Evolutionary conservation across 2,888 invertebrate species (phyloP).

Genomic region (Eucriotettix oculatus): DNA sequence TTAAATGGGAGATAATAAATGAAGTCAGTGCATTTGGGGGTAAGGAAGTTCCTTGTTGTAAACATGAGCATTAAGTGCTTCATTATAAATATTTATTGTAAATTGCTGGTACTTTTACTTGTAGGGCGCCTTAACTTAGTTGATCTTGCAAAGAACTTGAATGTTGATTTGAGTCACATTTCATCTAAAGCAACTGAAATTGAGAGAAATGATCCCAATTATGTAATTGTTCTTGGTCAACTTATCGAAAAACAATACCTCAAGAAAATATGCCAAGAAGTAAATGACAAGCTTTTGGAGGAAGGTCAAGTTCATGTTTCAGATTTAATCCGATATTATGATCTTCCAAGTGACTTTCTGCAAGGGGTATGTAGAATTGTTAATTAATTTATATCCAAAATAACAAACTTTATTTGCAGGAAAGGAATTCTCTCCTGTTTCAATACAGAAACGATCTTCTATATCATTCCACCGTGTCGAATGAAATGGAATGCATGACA

Average conservation of each 20-base stretch:
- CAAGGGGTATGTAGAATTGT: constrained; percentile 35
- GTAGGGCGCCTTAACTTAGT: constrained; percentile 72
- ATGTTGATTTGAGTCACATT: constrained; percentile 74
- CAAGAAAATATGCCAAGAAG: constrained; percentile 67
- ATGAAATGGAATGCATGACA: no score
- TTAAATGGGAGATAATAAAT: constrained; percentile 77
- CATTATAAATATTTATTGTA: not conserved
- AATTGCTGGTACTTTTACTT: not conserved
- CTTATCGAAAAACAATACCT: constrained; percentile 74
- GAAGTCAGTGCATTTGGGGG: constrained; percentile 37
- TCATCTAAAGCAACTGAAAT: constrained; percentile 52
- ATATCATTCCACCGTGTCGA: no score
- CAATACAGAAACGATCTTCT: no score
- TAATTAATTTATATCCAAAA: not conserved
- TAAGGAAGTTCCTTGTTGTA: not conserved
- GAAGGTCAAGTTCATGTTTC: constrained; percentile 72
- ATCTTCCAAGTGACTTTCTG: constrained; percentile 81
- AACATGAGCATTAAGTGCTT: not conserved
- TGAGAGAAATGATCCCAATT: constrained; percentile 47
- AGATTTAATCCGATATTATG: constrained; percentile 75
- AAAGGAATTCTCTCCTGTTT: no score
- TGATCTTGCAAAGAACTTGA: constrained; percentile 72
- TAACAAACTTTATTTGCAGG: no score
- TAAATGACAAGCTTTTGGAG: constrained; percentile 80
- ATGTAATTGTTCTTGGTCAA: constrained; percentile 74